A percentile compares a stretch with the other conserved stretches of the same genome.
Conservation (phyloP, 2,113 vertebrate genomes). For the Panurus biarmicus region DNA sequence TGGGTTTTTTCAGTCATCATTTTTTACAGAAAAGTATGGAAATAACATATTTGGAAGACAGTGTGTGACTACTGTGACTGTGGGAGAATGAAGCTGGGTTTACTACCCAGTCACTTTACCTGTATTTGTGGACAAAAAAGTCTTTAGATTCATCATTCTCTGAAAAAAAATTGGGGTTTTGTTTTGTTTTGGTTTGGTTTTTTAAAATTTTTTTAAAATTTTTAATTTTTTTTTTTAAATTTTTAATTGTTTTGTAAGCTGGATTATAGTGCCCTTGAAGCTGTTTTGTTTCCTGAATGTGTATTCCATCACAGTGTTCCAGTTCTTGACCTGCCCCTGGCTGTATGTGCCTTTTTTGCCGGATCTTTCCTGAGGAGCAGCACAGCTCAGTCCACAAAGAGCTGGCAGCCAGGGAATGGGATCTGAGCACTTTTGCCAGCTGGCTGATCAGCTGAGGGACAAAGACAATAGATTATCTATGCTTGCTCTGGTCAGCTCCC, state of each 20-base stretch:
- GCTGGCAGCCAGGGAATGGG: not conserved
- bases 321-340: not conserved
- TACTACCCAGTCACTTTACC: not conserved
- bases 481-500: not conserved
- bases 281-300: not conserved
- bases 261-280: not conserved
- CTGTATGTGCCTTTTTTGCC: not conserved
- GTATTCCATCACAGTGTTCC: not conserved
- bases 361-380: not conserved
- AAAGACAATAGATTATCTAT: slow-evolving; percentile 33
- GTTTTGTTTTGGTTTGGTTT: accelerated
- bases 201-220: too few relatives aligned
- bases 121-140: not conserved
- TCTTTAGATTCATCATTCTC: not conserved
- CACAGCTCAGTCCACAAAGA: not conserved
- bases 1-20: accelerated
- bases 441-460: slow-evolving; percentile 22
- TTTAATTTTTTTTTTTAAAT: not conserved
- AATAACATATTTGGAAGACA: not conserved
- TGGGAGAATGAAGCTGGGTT: not conserved
- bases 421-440: not conserved
- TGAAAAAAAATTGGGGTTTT: not conserved
- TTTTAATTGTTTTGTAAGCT: not conserved
- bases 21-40: not conserved
- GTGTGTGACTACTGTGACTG: not conserved